phyloP scores from a whole-genome alignment of 1,140 invertebrate genomes.

The Drosophila yakuba region DNA sequence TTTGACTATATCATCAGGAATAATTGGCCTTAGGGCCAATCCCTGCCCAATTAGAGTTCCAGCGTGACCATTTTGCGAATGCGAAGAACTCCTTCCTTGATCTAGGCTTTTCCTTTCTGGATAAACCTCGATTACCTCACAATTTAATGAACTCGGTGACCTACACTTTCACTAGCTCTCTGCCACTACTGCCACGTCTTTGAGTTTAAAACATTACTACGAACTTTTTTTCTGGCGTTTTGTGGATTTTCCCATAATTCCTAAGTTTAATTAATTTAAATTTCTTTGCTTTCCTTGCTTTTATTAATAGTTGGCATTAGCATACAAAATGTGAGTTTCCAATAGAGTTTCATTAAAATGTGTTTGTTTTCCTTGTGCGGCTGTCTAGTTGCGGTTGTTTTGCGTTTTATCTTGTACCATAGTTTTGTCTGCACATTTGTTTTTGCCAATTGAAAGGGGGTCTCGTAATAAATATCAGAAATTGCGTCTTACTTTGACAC shows the following conservation, averaged over 20 bases:
- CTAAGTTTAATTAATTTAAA: constrained; percentile 38
- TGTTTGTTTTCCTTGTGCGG: constrained; percentile 29
- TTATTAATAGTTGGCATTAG: constrained; percentile 62
- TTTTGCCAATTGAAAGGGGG: constrained; percentile 60
- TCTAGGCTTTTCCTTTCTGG: constrained; percentile 1
- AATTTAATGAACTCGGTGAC: constrained; percentile 49
- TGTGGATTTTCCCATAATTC: constrained; percentile 52
- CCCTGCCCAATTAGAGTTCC: neutral
- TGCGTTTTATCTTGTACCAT: constrained; percentile 30
- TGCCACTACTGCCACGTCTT: constrained; percentile 10
- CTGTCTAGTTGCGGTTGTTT: constrained; percentile 23
- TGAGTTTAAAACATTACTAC: constrained; percentile 43
- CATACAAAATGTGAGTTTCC: constrained; percentile 59
- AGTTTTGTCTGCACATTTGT: constrained; percentile 8
- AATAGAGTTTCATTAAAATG: constrained; percentile 74
- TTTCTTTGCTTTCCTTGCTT: constrained; percentile 32
- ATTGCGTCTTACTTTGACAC: constrained; percentile 82
- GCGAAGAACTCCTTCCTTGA: neutral
- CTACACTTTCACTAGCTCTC: constrained; percentile 53
- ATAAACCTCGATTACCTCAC: constrained; percentile 38
- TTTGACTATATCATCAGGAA: too few relatives aligned
- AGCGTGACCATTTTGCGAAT: constrained; percentile 3
- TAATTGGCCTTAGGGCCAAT: neutral
- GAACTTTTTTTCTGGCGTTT: constrained; percentile 29
- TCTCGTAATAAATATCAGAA: constrained; percentile 81